Conservation (phyloP, 2,113 vertebrate species). For the Mus spicilegus region DNA sequence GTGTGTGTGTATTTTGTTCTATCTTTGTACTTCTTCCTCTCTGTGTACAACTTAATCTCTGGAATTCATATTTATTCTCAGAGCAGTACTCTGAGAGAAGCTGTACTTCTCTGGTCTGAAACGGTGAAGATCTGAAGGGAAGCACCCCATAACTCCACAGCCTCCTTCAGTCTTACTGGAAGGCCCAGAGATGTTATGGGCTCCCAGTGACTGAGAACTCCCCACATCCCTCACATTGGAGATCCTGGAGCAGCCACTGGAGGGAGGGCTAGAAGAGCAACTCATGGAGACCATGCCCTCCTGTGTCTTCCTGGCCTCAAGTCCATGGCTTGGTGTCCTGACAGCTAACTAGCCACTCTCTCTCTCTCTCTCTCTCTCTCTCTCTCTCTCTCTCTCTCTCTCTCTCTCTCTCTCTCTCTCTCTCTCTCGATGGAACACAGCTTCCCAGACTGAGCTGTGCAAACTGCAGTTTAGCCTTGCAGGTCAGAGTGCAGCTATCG, state of each 20-base stretch:
- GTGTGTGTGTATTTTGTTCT: too few relatives aligned
- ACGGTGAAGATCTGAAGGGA: background rate
- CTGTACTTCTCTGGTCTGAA: background rate
- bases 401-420: conserved; percentile 55
- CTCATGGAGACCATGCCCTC: background rate
- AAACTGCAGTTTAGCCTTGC: conserved; percentile 90
- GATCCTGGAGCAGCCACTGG: background rate
- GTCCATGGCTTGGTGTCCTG: conserved; percentile 58
- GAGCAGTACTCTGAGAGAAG: background rate
- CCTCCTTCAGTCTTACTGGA: conserved; percentile 12
- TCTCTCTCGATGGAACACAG: conserved; percentile 87
- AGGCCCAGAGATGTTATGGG: background rate
- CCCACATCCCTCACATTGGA: background rate
- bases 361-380: too few relatives aligned
- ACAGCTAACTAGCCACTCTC: conserved; percentile 82
- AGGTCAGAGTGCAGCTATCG: conserved; percentile 93
- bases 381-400: too few relatives aligned
- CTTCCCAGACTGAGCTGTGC: conserved; percentile 87
- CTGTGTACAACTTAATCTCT: background rate
- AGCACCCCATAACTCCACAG: background rate
- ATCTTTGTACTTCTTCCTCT: background rate
- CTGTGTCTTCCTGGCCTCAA: background rate
- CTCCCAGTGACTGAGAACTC: background rate
- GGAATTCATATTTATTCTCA: fast-evolving
- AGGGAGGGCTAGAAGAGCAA: conserved; percentile 25